phyloP scores from a whole-genome alignment of 2,888 invertebrate species.

The Quadroppia sp. region DNA sequence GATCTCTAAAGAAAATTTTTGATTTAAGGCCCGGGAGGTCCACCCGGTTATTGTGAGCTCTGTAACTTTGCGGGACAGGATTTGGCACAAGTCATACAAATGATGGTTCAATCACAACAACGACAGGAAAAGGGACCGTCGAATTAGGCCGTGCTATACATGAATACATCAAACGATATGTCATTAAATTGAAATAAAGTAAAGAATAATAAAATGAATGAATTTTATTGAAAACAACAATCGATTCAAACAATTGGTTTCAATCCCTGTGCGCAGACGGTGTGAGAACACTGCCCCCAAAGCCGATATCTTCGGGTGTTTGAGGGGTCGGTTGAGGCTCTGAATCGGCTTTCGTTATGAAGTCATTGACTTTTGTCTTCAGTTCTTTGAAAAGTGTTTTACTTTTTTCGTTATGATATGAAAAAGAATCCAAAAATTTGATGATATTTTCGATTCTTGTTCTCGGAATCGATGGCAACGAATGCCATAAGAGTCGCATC shows the following conservation, averaged over 20 bases:
- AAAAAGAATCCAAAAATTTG: conserved; percentile 29
- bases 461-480: conserved; percentile 76
- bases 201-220: neutral
- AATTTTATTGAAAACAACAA: neutral
- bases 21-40: conserved; percentile 54
- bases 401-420: conserved; percentile 28
- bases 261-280: neutral
- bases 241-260: neutral
- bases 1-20: conserved; percentile 49
- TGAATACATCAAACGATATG: neutral
- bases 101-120: conserved; percentile 17
- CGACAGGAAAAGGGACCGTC: conserved; percentile 27
- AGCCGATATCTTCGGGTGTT: conserved; percentile 22
- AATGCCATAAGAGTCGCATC: conserved; percentile 82
- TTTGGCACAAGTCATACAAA: conserved; percentile 43
- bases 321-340: neutral
- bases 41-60: conserved; percentile 60
- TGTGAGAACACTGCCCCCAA: conserved; percentile 11
- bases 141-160: neutral
- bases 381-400: conserved; percentile 25
- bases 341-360: neutral
- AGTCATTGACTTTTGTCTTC: conserved; percentile 33
- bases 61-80: conserved; percentile 60
- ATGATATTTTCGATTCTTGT: conserved; percentile 62
- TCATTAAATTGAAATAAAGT: neutral